A percentile compares a stretch with the other conserved stretches of the same genome.
Conservation (phyloP, 53 echinoderm and acorn worm genomes). For the Paracentrotus lividus region DNA sequence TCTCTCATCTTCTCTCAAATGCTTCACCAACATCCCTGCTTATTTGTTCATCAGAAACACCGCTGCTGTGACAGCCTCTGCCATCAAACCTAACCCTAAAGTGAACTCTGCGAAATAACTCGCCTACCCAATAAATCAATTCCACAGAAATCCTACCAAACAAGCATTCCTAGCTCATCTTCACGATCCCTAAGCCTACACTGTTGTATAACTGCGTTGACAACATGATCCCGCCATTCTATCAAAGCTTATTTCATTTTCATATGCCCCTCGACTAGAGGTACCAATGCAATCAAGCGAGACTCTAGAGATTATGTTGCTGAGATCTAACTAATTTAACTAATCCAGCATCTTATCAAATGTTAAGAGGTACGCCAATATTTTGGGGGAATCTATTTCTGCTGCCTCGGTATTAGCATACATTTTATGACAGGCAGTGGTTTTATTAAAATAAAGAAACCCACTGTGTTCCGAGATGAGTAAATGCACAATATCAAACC, state of each 20-base stretch:
- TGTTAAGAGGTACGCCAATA: neutral
- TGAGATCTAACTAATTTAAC: neutral
- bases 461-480: too few species aligned
- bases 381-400: neutral
- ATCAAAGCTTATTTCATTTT: constrained; percentile 48
- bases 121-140: constrained; percentile 52
- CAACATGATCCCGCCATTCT: constrained; percentile 8
- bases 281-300: constrained; percentile 23
- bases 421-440: neutral
- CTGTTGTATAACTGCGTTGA: constrained; percentile 5
- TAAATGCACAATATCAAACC: too few species aligned
- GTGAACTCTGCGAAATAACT: constrained; percentile 28
- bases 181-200: neutral
- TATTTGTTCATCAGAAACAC: constrained; percentile 49
- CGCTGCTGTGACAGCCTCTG: constrained; percentile 36
- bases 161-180: constrained; percentile 41
- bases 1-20: neutral
- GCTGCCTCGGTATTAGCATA: neutral
- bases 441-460: too few species aligned
- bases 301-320: constrained; percentile 30
- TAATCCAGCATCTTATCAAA: constrained; percentile 40
- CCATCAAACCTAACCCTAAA: constrained; percentile 23
- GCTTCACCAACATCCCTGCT: constrained; percentile 2
- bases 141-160: constrained; percentile 43
- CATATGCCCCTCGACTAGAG: neutral